Evolutionary conservation across 2,888 invertebrate genomes (phyloP), one percentile per base, ranked within the genome.

Genomic region (Patella caerulea): DNA sequence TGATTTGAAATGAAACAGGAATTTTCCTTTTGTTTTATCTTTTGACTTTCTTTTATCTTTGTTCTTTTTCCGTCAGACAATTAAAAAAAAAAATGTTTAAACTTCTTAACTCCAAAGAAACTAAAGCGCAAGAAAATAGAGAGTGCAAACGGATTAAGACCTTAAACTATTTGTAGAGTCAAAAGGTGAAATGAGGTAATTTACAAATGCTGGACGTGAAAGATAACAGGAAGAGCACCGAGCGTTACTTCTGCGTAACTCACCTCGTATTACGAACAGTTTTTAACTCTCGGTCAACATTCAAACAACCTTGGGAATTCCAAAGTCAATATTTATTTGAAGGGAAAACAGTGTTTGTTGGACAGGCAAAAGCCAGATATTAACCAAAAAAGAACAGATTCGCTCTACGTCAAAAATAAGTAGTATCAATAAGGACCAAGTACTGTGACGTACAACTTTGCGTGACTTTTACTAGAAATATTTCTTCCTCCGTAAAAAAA

Each of bases 401-500:
- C 19, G 24, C 14, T 65, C 19, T 24, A 65, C 19, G 24, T 65
- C 65, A 65, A 65, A 65, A 12, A 65, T 19, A 24, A 19, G 14
- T 9, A 65, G 19, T 24, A 19, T 45, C 45, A 45, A 45, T 45
- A 45, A 45, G 45, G 45, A 45, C 19, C 65, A 24, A 12, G 65
- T 24, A 65, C 65, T 24, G 65, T 65, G 24, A 65, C 65, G 65
- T 24, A 24, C 65, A 9, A 65, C 19, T 15, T 5, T 65, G 19
- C 65, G 65, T 65, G 65, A 65, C 65, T 65, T 65, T 65, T 65
- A 12, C 24, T 19, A 19, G 24, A 65, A 65, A 65, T 59, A 65
- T 19, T 65, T 65, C 9, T 45, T 45, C 45, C 45, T 45, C 45
- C 45, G 45, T 45, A 45, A 45, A 45, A 45, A 45, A 45, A 45